Evolutionary conservation across 1,140 invertebrate species (phyloP).

Genomic region (Periplaneta americana): DNA sequence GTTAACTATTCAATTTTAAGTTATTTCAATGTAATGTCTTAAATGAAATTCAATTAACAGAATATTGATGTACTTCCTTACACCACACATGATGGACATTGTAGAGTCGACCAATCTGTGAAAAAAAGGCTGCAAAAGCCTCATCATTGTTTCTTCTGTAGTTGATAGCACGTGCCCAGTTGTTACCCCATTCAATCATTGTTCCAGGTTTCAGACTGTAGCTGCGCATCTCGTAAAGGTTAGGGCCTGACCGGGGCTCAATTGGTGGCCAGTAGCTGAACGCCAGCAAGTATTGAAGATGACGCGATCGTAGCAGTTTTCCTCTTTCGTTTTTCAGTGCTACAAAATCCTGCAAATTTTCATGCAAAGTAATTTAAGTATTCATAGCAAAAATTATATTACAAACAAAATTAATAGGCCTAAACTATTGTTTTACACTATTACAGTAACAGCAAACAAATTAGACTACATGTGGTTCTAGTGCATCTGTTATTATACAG

Average conservation of each 20-base stretch:
- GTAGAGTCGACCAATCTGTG: conserved; percentile 91
- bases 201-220: conserved; percentile 88
- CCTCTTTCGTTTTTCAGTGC: conserved; percentile 75
- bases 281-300: conserved; percentile 87
- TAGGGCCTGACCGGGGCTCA: conserved; percentile 59
- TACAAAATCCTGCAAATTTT: conserved; percentile 64
- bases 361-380: no score
- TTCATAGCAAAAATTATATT: no score
- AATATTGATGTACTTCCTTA: conserved; percentile 46
- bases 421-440: no score
- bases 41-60: background rate
- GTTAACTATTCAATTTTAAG: no score
- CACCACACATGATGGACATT: conserved; percentile 98
- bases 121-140: conserved; percentile 93
- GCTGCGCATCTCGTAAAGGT: conserved; percentile 92
- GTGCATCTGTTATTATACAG: no score
- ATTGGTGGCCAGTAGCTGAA: conserved; percentile 87
- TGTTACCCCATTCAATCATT: conserved; percentile 99
- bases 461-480: no score
- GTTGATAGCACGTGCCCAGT: conserved; percentile 94
- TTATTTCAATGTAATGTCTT: no score
- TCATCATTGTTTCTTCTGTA: conserved; percentile 87
- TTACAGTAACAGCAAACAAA: no score
- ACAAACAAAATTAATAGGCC: no score
- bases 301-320: conserved; percentile 77